phyloP scores from a whole-genome alignment of 1,140 invertebrate species.

The Aleiodes sp. region DNA sequence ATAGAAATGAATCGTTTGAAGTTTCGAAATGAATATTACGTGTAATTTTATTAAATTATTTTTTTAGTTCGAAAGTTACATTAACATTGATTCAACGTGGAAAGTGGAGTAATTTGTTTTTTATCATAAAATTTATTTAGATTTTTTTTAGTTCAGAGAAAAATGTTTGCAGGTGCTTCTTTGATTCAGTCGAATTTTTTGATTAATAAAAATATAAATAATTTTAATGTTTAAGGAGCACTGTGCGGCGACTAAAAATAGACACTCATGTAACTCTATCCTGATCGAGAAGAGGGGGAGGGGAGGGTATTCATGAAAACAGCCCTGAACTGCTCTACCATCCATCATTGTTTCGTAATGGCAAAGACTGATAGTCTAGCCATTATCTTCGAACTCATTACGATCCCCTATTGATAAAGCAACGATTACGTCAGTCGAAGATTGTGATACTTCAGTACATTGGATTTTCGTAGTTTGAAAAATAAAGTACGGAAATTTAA shows the following conservation, averaged over 20 bases:
- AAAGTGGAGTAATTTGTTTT: too few species aligned
- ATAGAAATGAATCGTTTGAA: not conserved
- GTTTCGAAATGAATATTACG: too few species aligned
- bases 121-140: too few species aligned
- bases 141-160: too few species aligned
- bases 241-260: not conserved
- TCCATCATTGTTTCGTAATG: constrained; percentile 64
- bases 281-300: too few species aligned
- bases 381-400: constrained; percentile 66
- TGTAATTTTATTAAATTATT: too few species aligned
- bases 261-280: not conserved
- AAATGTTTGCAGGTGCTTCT: too few species aligned
- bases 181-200: not conserved
- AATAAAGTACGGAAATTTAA: not conserved
- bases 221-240: not conserved
- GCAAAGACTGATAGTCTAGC: constrained; percentile 60
- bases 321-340: constrained; percentile 51
- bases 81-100: too few species aligned
- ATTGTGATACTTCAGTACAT: constrained; percentile 43
- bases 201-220: not conserved
- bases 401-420: constrained; percentile 66
- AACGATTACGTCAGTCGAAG: constrained; percentile 58
- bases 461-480: not conserved
- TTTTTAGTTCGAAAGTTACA: too few species aligned
- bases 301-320: constrained; percentile 63